Conservation (phyloP, 2,113 vertebrate species). For the Sylvia atricapilla region DNA sequence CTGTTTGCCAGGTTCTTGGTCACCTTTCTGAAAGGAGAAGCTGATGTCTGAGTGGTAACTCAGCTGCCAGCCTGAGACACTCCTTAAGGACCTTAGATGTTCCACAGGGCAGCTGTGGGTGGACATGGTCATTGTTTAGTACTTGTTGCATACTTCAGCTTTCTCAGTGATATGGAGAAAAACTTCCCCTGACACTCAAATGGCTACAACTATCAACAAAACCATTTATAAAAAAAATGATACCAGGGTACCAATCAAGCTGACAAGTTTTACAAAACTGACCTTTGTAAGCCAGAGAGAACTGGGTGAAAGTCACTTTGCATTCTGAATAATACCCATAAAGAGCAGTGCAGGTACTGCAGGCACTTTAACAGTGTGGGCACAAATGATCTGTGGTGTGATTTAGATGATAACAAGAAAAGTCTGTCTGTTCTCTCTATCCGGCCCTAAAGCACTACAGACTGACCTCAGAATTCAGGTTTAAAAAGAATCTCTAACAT, state of each 20-base stretch:
- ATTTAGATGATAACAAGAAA: background rate
- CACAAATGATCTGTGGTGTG: background rate
- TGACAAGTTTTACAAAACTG: conserved; percentile 51
- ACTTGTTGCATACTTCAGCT: background rate
- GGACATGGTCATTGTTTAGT: background rate
- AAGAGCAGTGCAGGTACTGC: background rate
- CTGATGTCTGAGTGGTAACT: background rate
- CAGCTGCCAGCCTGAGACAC: background rate
- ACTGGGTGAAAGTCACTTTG: background rate
- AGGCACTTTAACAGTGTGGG: background rate
- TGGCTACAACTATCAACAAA: conserved; percentile 47
- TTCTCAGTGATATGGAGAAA: conserved; percentile 17
- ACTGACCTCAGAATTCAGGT: background rate
- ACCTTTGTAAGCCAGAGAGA: conserved; percentile 8
- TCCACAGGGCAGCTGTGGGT: background rate
- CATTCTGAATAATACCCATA: background rate
- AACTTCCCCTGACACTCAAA: background rate
- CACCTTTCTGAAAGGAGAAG: background rate
- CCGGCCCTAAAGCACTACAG: background rate
- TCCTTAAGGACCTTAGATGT: background rate
- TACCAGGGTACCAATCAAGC: conserved; percentile 65
- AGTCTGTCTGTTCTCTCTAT: background rate
- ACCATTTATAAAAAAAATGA: conserved; percentile 37
- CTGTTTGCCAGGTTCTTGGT: background rate
- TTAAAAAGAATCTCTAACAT: background rate